Conservation (phyloP, 2,797 vertebrate genomes). For the Sebastes oblongus region DNA sequence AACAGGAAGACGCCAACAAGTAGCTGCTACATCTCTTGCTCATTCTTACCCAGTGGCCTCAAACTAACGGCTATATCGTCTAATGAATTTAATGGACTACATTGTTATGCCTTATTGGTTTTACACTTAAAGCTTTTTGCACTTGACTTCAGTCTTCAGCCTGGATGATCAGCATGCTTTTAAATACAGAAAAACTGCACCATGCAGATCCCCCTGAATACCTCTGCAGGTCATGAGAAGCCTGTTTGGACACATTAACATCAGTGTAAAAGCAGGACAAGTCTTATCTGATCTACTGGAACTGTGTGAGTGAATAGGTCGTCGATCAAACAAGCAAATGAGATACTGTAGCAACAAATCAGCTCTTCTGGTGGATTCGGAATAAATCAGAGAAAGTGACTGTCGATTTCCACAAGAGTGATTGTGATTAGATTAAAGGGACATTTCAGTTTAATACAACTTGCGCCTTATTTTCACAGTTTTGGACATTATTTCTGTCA, state of each 20-base stretch:
- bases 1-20: background rate
- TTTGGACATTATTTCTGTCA: background rate
- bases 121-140: constrained; percentile 7
- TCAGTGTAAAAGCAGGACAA: background rate
- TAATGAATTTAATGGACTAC: constrained; percentile 43
- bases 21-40: background rate
- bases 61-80: constrained; percentile 11
- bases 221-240: background rate
- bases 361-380: background rate
- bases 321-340: background rate
- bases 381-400: background rate
- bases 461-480: background rate
- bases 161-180: constrained; percentile 9
- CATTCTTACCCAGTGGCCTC: constrained; percentile 12
- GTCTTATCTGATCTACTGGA: background rate
- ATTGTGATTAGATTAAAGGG: background rate
- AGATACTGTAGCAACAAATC: background rate
- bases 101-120: constrained; percentile 23
- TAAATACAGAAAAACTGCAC: background rate
- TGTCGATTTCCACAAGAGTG: background rate
- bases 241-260: background rate
- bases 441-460: background rate
- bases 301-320: background rate
- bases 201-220: background rate
- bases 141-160: background rate